Conservation (phyloP, 2,888 invertebrate genomes). For the Nemotelus nigrinus region DNA sequence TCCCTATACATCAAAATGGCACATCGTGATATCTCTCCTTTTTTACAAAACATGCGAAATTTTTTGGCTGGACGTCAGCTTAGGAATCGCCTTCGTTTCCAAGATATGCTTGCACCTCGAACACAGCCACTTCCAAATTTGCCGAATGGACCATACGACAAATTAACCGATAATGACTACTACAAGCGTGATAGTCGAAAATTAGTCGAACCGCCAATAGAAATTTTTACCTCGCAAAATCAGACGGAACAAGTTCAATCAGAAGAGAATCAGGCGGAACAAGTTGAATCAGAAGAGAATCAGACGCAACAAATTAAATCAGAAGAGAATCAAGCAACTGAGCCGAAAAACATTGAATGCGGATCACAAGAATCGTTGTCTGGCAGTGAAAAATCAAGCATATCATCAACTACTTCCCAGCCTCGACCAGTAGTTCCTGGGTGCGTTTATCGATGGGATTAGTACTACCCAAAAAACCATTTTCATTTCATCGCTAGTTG, state of each 20-base stretch:
- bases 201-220: not conserved
- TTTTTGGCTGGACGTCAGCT: conserved; percentile 26
- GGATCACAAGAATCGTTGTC: not conserved
- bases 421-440: not conserved
- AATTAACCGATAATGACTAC: conserved; percentile 2
- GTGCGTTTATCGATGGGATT: not conserved
- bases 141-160: not conserved
- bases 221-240: not conserved
- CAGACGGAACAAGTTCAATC: not conserved
- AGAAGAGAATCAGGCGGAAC: not conserved
- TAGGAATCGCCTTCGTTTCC: conserved; percentile 3
- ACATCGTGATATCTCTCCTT: conserved; percentile 22
- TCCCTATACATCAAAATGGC: conserved; percentile 1
- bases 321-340: not conserved
- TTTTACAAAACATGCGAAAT: conserved; percentile 18
- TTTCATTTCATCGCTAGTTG: not conserved
- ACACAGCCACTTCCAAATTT: conserved; percentile 1
- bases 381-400: not conserved
- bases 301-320: not conserved
- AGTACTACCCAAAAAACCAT: not conserved
- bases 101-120: not conserved
- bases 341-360: not conserved
- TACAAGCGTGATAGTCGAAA: not conserved
- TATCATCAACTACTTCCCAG: not conserved
- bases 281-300: not conserved